Evolutionary conservation across 2,797 vertebrate genomes (phyloP).

Genomic region (Enoplosus armatus): DNA sequence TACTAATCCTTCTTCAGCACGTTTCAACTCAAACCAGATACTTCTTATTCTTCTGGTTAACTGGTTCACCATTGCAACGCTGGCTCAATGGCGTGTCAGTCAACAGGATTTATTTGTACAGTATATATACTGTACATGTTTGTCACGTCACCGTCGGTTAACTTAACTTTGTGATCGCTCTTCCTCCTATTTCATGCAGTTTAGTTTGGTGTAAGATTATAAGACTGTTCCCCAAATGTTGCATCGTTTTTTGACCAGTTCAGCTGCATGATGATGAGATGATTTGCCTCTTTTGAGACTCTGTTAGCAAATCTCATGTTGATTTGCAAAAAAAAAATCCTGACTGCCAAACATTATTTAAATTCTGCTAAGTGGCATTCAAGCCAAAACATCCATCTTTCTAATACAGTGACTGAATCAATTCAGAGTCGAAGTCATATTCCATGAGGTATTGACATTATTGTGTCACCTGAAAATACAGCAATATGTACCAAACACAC

Average conservation of each 20-base stretch:
- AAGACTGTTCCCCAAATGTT: not conserved
- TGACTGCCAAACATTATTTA: not conserved
- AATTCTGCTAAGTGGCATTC: not conserved
- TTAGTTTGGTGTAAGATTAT: not conserved
- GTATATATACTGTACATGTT: not conserved
- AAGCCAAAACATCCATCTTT: not conserved
- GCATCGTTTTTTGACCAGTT: not conserved
- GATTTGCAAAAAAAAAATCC: not conserved
- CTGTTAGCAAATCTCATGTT: not conserved
- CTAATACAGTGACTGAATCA: not conserved
- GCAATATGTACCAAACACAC: not conserved
- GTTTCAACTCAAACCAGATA: not conserved
- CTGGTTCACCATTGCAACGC: too few species aligned
- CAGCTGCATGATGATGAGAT: not conserved
- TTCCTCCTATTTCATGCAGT: too few species aligned
- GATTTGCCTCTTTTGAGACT: not conserved
- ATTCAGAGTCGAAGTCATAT: not conserved
- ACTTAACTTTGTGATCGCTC: not conserved
- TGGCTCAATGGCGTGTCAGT: too few species aligned
- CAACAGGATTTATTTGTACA: not conserved
- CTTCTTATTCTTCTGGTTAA: not conserved
- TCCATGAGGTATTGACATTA: not conserved
- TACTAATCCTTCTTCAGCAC: not conserved
- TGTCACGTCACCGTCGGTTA: not conserved
- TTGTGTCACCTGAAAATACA: slow-evolving; percentile 1